Conservation (phyloP, 1,140 invertebrate genomes). For the Drosophila orosa region DNA sequence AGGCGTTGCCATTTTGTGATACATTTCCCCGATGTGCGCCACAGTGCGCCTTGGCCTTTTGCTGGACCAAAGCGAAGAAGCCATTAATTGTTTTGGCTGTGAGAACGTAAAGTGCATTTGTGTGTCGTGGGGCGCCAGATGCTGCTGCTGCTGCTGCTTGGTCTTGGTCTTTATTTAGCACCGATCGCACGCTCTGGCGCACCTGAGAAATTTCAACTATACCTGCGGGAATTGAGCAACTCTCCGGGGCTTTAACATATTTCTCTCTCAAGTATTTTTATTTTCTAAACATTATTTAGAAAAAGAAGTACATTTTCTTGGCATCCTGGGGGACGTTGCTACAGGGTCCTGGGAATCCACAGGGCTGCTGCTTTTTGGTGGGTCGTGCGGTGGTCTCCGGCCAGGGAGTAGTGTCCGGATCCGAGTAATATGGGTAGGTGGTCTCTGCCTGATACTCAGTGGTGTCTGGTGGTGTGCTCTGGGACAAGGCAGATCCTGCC, state of each 20-base stretch:
- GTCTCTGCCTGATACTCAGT: background rate
- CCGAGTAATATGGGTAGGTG: background rate
- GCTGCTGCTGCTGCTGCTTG: conserved; percentile 19
- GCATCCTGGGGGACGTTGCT: background rate
- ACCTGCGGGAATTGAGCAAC: background rate
- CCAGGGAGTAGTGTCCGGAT: background rate
- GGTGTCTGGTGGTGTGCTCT: background rate
- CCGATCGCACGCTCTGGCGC: conserved; percentile 28
- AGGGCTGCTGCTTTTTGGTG: background rate
- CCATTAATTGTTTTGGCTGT: conserved; percentile 43
- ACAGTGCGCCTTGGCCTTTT: conserved; percentile 17
- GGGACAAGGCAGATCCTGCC: background rate
- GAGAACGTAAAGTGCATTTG: conserved; percentile 47
- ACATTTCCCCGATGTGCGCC: conserved; percentile 22
- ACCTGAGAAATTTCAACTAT: conserved; percentile 44
- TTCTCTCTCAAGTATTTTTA: background rate
- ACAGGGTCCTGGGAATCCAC: conserved; percentile 8
- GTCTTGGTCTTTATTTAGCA: conserved; percentile 52
- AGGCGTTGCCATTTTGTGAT: conserved; percentile 48
- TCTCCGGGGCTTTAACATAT: background rate
- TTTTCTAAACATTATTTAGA: background rate
- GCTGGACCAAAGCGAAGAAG: conserved; percentile 33
- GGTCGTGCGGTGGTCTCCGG: background rate
- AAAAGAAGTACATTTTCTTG: conserved; percentile 28
- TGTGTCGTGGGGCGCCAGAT: conserved; percentile 45